Evolutionary conservation across 2,888 invertebrate genomes (phyloP).

Genomic region (Hoplodrina blanda): DNA sequence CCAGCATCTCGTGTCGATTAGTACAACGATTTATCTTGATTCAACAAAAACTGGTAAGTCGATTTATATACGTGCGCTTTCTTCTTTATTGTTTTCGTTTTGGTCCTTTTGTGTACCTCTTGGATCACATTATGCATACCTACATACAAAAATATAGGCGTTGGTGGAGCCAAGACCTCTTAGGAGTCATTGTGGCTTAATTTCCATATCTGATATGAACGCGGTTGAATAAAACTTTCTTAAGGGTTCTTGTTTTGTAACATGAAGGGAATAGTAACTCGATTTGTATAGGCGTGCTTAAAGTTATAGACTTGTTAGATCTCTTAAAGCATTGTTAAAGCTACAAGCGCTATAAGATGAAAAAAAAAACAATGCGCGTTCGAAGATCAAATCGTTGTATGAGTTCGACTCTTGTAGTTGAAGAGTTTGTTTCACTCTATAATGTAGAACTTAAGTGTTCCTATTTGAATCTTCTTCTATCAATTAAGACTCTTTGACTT

Average conservation of each 20-base stretch:
- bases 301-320: slow-evolving; percentile 33
- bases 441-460: not conserved
- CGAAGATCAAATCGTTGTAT: slow-evolving; percentile 37
- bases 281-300: slow-evolving; percentile 5
- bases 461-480: slow-evolving; percentile 2
- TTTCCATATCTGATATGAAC: slow-evolving; percentile 57
- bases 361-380: slow-evolving; percentile 45
- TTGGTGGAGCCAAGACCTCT: slow-evolving; percentile 47
- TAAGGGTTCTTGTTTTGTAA: slow-evolving; percentile 23
- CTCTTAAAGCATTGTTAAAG: slow-evolving; percentile 49
- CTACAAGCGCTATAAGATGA: slow-evolving; percentile 20
- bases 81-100: slow-evolving; percentile 73
- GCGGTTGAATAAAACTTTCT: slow-evolving; percentile 54
- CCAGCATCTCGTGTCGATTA: slow-evolving; percentile 75
- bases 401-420: slow-evolving; percentile 18
- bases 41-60: slow-evolving; percentile 81
- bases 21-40: slow-evolving; percentile 82
- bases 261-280: slow-evolving; percentile 2
- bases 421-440: not conserved
- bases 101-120: slow-evolving; percentile 51
- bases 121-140: slow-evolving; percentile 53
- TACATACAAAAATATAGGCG: slow-evolving; percentile 52
- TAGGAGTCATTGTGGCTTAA: slow-evolving; percentile 56
- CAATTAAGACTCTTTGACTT: too few relatives aligned
- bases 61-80: slow-evolving; percentile 63